Base-by-base conservation (phyloP, 2,113 vertebrate genomes). In the Hippocampus abdominalis region DNA sequence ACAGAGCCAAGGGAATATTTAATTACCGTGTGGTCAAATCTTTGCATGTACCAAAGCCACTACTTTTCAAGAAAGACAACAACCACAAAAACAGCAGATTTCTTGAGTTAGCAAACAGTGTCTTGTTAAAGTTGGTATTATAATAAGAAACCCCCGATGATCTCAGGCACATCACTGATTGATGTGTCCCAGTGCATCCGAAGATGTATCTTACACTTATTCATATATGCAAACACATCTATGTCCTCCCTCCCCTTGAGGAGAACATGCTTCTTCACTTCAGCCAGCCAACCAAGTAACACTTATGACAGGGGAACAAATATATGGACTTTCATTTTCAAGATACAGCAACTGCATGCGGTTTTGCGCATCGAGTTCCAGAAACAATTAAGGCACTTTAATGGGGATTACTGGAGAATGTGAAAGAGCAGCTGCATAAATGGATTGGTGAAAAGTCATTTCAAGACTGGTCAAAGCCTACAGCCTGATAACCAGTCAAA, bases 331-430 rank as follows among this genome's bases (percentile, higher is more conserved):
- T 83, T 87, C 60, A 86, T 88, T 89, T 36, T 86, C 76, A 81
- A 73, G 76, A 78, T 79, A 70, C 70, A 77, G 81, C 80, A 68
- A 67, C 56, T 64, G 61, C 60, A 68, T 73, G 67, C 80, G 72
- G 81, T 29, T 36, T 77, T 85, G 70, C 73, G 71, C 81, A 73
- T 63, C 65, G 80, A 91, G 89, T 88, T 90, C 84, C 83, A 70
- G 82, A 89, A 88, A 89, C 82, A 90, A 89, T 91, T 88, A 91
- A 71, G 78, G 60, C 70, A 78, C 25, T 83, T 84, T 81, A 84
- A 85, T 86, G 69, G 78, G 78, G 86, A 76, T 80, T 70, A 78
- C 49, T 73, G 71, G 71, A 73, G 73, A 73, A 82, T 71, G 69
- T 81, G 72, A 74, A 71, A 62, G 74, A 73, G 83, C 74, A 77